Percentiles rank a stretch among this genome's conserved stretches.
Conservation (phyloP, 2,113 vertebrate species). For the Alethe castanea region DNA sequence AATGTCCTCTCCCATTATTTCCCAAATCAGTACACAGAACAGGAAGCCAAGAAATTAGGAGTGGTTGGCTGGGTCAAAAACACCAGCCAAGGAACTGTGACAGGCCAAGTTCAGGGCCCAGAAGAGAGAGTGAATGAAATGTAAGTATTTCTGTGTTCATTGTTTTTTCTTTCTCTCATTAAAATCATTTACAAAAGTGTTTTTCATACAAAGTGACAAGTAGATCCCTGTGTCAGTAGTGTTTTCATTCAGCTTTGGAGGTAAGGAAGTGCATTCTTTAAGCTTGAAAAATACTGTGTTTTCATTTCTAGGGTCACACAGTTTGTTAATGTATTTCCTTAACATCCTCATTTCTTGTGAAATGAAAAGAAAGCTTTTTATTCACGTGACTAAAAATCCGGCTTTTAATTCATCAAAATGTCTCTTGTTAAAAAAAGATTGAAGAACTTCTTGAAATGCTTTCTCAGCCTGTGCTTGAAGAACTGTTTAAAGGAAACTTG, state of each 20-base stretch:
- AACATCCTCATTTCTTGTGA: neutral
- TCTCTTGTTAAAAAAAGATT: neutral
- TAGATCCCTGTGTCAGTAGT: neutral
- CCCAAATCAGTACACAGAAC: slow-evolving; percentile 85
- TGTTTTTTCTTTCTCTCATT: neutral
- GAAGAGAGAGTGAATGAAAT: slow-evolving; percentile 82
- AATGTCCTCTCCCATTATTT: slow-evolving; percentile 21
- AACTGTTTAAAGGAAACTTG: neutral
- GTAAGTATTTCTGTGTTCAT: slow-evolving; percentile 72
- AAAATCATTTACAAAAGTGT: neutral
- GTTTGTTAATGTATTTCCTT: neutral
- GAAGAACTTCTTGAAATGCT: neutral
- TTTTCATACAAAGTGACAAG: neutral
- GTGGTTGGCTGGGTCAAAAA: slow-evolving; percentile 95
- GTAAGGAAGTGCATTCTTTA: neutral
- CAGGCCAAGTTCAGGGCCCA: slow-evolving; percentile 88
- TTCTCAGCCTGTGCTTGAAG: neutral
- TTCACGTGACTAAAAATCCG: neutral
- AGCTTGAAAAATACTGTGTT: neutral
- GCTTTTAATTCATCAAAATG: neutral
- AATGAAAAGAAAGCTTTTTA: neutral
- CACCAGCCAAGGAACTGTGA: slow-evolving; percentile 83
- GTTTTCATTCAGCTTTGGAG: neutral
- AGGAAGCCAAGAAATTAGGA: slow-evolving; percentile 82
- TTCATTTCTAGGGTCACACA: neutral